phyloP scores from a whole-genome alignment of 1,140 invertebrate species.

The Pinna nobilis region DNA sequence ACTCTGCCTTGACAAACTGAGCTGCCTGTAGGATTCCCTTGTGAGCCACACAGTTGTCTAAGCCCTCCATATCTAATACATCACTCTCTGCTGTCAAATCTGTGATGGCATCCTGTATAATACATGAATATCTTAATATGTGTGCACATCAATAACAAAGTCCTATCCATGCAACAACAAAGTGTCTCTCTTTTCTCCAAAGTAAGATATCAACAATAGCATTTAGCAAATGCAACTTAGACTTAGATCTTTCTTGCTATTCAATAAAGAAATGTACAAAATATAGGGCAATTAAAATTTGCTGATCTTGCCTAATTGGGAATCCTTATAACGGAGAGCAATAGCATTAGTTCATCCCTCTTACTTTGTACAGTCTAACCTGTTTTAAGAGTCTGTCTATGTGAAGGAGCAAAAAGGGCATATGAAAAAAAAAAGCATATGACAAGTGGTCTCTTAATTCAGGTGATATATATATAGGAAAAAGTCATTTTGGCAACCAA shows the following conservation, averaged over 20 bases:
- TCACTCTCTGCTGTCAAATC: slow-evolving; percentile 90
- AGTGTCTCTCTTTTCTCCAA: background rate
- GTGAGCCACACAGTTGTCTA: slow-evolving; percentile 83
- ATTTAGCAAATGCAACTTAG: background rate
- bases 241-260: background rate
- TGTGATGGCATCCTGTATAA: slow-evolving; percentile 86
- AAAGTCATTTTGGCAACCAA: too few species aligned
- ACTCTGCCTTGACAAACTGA: slow-evolving; percentile 83
- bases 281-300: too few species aligned
- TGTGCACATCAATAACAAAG: too few species aligned
- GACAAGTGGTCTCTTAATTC: too few species aligned
- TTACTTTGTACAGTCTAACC: background rate
- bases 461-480: too few species aligned
- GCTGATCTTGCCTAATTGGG: too few species aligned
- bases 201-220: background rate
- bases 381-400: too few species aligned
- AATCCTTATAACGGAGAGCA: too few species aligned
- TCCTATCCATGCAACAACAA: background rate
- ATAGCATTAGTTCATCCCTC: too few species aligned
- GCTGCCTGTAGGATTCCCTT: slow-evolving; percentile 91
- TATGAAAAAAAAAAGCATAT: too few species aligned
- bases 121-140: background rate
- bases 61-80: slow-evolving; percentile 83
- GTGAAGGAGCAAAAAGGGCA: background rate
- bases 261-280: background rate